These are phyloP conservation scores for Hypocryptadius cinnamomeus DNA, from an alignment of 2,113 vertebrate genomes.

Conservation along the genomic window DNA sequence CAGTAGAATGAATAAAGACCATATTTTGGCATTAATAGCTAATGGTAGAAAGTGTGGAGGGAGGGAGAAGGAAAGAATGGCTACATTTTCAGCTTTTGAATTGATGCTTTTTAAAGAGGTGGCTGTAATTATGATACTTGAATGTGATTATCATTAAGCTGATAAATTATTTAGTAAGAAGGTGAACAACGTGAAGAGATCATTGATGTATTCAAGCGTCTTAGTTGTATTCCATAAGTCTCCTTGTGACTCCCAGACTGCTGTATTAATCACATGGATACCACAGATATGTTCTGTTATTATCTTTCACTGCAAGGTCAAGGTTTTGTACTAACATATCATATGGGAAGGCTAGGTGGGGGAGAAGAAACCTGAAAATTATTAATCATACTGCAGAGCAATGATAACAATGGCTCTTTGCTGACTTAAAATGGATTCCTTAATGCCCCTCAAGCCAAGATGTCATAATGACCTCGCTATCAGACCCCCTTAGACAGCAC, in stretches of 20 bases:
- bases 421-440: constrained; percentile 47
- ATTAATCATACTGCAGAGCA: constrained; percentile 52
- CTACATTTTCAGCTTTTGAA: constrained; percentile 56
- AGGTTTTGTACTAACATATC: constrained; percentile 52
- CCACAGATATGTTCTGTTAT: constrained; percentile 54
- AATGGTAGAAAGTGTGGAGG: constrained; percentile 55
- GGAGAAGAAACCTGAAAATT: constrained; percentile 33
- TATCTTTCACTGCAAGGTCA: constrained; percentile 70
- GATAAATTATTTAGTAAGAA: constrained; percentile 78
- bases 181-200: constrained; percentile 56
- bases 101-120: constrained; percentile 74
- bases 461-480: constrained; percentile 23
- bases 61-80: constrained; percentile 8
- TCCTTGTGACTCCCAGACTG: constrained; percentile 39
- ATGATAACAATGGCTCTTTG: constrained; percentile 39
- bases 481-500: neutral
- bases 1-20: constrained; percentile 77
- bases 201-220: constrained; percentile 57
- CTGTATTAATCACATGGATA: constrained; percentile 68
- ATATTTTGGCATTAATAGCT: constrained; percentile 76
- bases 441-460: constrained; percentile 17
- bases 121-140: constrained; percentile 77
- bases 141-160: constrained; percentile 79
- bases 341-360: neutral
- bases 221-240: constrained; percentile 60